phyloP scores from a whole-genome alignment of 2,888 invertebrate species.

The Plagiodera versicolora region DNA sequence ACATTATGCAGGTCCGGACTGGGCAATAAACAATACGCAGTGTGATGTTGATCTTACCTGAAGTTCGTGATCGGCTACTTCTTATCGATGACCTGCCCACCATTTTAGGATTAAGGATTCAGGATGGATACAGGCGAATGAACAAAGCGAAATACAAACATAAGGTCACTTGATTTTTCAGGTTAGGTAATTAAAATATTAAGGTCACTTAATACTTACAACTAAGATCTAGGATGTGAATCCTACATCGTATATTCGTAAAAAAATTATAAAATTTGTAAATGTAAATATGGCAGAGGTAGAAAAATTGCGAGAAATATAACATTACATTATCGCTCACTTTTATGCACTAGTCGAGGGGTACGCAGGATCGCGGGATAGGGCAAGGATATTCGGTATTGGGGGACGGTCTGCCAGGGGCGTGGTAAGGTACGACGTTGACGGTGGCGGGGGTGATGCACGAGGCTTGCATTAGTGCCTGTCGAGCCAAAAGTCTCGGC shows the following conservation, averaged over 20 bases:
- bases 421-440: constrained; percentile 48
- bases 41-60: constrained; percentile 43
- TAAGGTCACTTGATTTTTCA: constrained; percentile 45
- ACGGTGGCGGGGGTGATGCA: constrained; percentile 58
- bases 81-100: constrained; percentile 52
- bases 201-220: constrained; percentile 41
- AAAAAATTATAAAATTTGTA: constrained; percentile 38
- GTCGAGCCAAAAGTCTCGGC: constrained; percentile 47
- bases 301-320: constrained; percentile 26
- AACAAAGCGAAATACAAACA: constrained; percentile 35
- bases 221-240: constrained; percentile 26
- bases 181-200: constrained; percentile 39
- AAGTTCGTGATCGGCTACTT: constrained; percentile 47
- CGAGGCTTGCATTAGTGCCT: constrained; percentile 50
- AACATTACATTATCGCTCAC: not conserved
- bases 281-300: constrained; percentile 45
- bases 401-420: constrained; percentile 48
- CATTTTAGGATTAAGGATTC: constrained; percentile 36
- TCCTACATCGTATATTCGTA: constrained; percentile 29
- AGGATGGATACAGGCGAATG: constrained; percentile 38
- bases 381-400: constrained; percentile 19
- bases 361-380: constrained; percentile 19
- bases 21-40: not conserved
- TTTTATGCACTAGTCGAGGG: constrained; percentile 8
- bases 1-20: too few species aligned